Conservation (phyloP, 2,888 invertebrate genomes). For the Tinea semifulvella region DNA sequence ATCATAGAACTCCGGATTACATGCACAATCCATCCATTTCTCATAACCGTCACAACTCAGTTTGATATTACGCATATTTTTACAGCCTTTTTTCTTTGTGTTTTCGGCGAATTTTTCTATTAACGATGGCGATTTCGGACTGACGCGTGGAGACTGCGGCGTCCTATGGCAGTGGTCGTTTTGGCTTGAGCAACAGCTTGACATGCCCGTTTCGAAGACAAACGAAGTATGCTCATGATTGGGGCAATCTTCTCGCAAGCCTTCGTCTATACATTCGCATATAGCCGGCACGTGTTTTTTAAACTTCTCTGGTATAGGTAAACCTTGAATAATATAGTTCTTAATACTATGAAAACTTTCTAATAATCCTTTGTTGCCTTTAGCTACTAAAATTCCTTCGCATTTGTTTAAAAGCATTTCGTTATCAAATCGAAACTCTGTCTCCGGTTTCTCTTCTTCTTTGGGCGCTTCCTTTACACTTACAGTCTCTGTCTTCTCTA, state of each 20-base stretch:
- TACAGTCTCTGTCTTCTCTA: conserved; percentile 19
- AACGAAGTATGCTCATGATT: no score
- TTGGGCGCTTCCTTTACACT: conserved; percentile 14
- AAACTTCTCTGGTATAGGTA: conserved; percentile 48
- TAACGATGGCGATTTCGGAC: not conserved
- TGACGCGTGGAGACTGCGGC: no score
- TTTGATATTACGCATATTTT: no score
- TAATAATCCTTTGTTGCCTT: conserved; percentile 44
- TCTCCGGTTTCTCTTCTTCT: conserved; percentile 18
- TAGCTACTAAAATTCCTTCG: conserved; percentile 30
- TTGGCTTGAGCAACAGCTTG: not conserved
- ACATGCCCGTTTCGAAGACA: no score
- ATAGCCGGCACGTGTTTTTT: conserved; percentile 52
- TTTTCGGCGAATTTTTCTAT: not conserved
- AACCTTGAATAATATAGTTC: conserved; percentile 46
- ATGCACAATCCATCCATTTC: no score
- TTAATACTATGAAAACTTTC: conserved; percentile 50
- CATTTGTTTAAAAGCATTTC: conserved; percentile 18
- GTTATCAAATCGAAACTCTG: conserved; percentile 22
- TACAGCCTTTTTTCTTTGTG: not conserved
- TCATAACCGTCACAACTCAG: no score
- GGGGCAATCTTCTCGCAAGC: conserved; percentile 38
- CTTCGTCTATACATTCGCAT: conserved; percentile 48
- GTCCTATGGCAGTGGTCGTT: not conserved
- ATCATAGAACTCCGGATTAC: no score